phyloP scores from a whole-genome alignment of 2,113 vertebrate genomes.

The Nesospiza acunhae region DNA sequence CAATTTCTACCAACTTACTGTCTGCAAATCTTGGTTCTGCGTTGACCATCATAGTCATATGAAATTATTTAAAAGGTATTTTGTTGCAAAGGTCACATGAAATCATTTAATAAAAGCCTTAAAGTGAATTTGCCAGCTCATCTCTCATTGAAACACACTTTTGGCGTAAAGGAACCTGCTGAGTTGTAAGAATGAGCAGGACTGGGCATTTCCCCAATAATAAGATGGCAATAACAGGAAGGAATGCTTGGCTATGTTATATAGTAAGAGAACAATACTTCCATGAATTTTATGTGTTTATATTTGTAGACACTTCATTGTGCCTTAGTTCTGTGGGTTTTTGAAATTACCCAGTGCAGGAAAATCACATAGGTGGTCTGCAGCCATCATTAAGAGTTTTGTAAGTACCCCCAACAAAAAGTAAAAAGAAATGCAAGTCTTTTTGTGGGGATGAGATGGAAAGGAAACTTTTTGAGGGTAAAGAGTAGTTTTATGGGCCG shows the following conservation, averaged over 20 bases:
- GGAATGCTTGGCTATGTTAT: constrained; percentile 21
- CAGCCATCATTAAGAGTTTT: not conserved
- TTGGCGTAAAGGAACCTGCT: constrained; percentile 28
- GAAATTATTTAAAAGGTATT: constrained; percentile 35
- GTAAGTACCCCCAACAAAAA: not conserved
- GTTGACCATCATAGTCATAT: constrained; percentile 17
- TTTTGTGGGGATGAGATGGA: not conserved
- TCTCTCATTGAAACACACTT: constrained; percentile 30
- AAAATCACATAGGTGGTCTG: not conserved
- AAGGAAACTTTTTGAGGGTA: not conserved
- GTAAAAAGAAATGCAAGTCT: not conserved
- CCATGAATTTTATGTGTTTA: not conserved
- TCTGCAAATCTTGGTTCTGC: not conserved
- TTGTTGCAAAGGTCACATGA: constrained; percentile 51
- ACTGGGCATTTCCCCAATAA: constrained; percentile 22
- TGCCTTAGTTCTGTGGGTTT: not conserved
- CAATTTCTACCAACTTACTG: constrained; percentile 15
- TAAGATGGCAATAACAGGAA: constrained; percentile 38
- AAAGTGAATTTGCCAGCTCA: not conserved
- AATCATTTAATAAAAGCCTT: constrained; percentile 30
- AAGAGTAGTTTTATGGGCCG: not conserved
- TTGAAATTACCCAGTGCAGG: not conserved
- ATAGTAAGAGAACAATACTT: not conserved
- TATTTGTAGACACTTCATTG: not conserved
- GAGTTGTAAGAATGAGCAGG: constrained; percentile 39